Conservation (phyloP, 2,888 invertebrate species). For the Sympetrum striolatum region DNA sequence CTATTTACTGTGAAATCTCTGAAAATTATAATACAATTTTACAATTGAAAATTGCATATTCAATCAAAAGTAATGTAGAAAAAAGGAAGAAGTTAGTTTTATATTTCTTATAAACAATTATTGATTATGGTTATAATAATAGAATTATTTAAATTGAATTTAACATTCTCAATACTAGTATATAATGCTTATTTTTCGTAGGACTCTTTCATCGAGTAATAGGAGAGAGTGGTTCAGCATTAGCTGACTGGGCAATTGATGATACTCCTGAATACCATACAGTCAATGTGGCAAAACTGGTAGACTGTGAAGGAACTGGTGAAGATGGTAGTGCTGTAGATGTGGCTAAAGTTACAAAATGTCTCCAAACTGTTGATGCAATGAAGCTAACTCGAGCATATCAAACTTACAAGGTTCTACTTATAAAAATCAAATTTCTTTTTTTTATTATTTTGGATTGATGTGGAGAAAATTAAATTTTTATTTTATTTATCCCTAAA, state of each 20-base stretch:
- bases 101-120: not conserved
- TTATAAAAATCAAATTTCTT: no score
- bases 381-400: conserved; percentile 58
- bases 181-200: conserved; percentile 44
- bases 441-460: no score
- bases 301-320: conserved; percentile 56
- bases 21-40: no score
- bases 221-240: conserved; percentile 63
- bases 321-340: conserved; percentile 48
- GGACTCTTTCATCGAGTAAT: conserved; percentile 63
- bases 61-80: not conserved
- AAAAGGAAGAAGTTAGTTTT: not conserved
- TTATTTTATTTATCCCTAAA: no score
- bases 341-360: conserved; percentile 55
- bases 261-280: conserved; percentile 56
- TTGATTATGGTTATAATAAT: not conserved
- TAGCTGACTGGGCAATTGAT: conserved; percentile 62
- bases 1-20: no score
- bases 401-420: conserved; percentile 53
- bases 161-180: not conserved
- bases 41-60: no score
- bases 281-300: conserved; percentile 56
- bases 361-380: conserved; percentile 57
- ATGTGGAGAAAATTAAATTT: no score
- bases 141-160: not conserved